Evolutionary conservation across 2,797 vertebrate species (phyloP), one percentile per base, ranked within the genome.

Genomic region (Tragopan temminckii): DNA sequence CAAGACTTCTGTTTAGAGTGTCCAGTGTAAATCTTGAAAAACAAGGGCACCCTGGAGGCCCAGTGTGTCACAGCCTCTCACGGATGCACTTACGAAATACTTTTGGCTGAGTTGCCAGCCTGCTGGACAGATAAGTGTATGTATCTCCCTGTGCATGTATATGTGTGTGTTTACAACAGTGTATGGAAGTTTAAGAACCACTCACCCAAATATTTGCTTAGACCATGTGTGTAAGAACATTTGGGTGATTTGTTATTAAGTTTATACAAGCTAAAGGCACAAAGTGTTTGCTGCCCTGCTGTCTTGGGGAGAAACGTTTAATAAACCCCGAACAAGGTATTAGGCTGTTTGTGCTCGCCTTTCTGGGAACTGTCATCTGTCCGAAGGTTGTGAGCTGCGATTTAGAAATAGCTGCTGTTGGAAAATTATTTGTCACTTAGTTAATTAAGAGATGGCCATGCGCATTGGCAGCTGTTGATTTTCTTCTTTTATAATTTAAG

Each of bases 361-460:
- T 66, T 81, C 55, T 58, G 59, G 89, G 89, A n/a, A 72, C 48
- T 9, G 1, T 62, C 40, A 21, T 79, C 36, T 21, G 6, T 68
- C 63, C 77, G 52, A n/a, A 80, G 57, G 21, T 52, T 90, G 42
- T 59, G 83, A 76, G 77, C 58, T 87, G 69, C 80, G 91, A 53
- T 91, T 88, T 76, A 55, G 69, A 80, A 81, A 59, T 13, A 52
- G 58, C 29, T 72, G 14, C 45, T 82, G 31, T 76, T 86, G 40
- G 35, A 81, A 53, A 78, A 23, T 13, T 75, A 2, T 38, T 90
- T 83, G 55, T 35, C 38, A 25, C 27, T 50, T 57, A 45, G 45
- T 87, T 93, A 92, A 81, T 79, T 78, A 82, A 38, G 80, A 77
- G 24, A 46, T 59, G 38, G 27, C 29, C n/a, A 4, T 59, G 29